Conservation (phyloP, 2,888 invertebrate genomes). For the Lasioglossum calceatum region DNA sequence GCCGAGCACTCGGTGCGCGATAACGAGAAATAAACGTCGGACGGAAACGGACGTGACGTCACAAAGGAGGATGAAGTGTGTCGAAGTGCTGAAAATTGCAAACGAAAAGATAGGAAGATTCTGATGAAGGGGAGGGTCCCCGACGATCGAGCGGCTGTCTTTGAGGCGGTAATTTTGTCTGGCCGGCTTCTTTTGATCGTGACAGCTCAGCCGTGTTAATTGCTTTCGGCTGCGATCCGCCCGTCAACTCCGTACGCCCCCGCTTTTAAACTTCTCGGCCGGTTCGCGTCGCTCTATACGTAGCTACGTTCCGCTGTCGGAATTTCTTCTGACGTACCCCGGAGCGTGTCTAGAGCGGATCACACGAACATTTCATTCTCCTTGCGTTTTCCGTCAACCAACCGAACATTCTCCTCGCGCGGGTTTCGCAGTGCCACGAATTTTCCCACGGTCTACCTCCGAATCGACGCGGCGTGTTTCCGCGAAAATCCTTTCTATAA, state of each 20-base stretch:
- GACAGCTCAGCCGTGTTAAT: conserved; percentile 58
- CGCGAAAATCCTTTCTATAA: background rate
- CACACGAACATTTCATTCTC: background rate
- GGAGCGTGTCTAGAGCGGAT: background rate
- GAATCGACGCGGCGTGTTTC: background rate
- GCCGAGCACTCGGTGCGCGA: background rate
- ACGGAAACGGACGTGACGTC: conserved; percentile 3
- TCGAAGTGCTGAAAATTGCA: conserved; percentile 7
- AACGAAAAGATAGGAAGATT: background rate
- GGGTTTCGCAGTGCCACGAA: background rate
- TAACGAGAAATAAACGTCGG: conserved; percentile 8
- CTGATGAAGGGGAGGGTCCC: conserved; percentile 13
- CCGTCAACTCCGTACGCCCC: background rate
- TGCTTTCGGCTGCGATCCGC: conserved; percentile 48
- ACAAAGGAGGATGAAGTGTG: conserved; percentile 8
- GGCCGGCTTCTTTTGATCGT: conserved; percentile 49
- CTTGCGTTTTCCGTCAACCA: background rate
- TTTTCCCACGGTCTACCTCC: background rate
- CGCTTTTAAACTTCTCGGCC: background rate
- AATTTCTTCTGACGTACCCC: background rate
- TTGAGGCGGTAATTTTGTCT: conserved; percentile 45
- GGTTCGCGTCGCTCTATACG: background rate
- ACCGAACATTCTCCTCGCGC: background rate
- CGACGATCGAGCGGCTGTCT: conserved; percentile 30
- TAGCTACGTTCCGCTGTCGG: background rate